Base-by-base conservation (phyloP, 2,113 vertebrate genomes). In the Oncorhynchus mykiss region DNA sequence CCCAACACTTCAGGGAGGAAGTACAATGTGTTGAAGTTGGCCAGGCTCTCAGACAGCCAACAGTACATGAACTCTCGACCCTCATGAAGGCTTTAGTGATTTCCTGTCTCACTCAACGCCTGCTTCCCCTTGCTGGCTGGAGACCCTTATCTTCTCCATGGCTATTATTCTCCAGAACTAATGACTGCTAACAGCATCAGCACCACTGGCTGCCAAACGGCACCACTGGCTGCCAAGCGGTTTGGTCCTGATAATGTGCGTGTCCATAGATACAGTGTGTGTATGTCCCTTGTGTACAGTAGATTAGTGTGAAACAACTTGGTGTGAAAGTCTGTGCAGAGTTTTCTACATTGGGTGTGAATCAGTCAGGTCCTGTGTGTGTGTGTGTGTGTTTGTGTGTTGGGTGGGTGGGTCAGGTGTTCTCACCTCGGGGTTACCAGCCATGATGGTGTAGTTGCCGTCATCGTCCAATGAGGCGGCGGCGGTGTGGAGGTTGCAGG, bases 371-470 rank as follows among this genome's bases (percentile, higher is more conserved):
- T 54, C 16, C 3, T 5, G 66, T 64, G 31, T 67, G 39, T 9
- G 4, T 57, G 71, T 25, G 62, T 76, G 64, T 81, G 66, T 65
- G 65, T 39, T 24, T 39, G 34, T 39, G 34, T 39, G 34, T 39
- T 34, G 34, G 1, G 34, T 39, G 16, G 4, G 51, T 18, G 14
- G 14, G 51, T 71, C 39, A 51, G 20, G 11, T 7, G 20, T 2
- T 48, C 88, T 93, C 90, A 98, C 98, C 94, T 95, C 93, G 39
- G 96, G 96, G 90, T 96, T 99, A 80, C 96, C 93, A 73, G 96
- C 96, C 97, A 99, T 95, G 83, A 99, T 87, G 22, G 98, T 99
- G 88, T 98, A 99, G 88, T 99, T 99, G 59, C 98, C 98, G n/a
- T 99, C 98, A 6, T 99, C 97, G 1, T 99, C 98, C 72, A 99